Base-by-base conservation (phyloP, 1,140 invertebrate species). In the Lethrus apterus region DNA sequence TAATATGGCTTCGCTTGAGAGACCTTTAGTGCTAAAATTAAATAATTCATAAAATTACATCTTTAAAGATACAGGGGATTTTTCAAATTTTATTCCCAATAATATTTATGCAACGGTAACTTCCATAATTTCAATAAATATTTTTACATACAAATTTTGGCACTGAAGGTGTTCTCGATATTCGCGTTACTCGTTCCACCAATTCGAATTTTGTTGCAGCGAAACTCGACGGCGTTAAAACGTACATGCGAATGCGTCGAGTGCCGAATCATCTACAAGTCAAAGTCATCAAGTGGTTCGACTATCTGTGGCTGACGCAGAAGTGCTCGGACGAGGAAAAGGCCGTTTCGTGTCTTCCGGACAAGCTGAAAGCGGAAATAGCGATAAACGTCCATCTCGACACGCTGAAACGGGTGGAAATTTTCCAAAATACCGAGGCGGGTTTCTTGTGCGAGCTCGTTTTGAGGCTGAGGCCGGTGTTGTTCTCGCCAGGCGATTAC, bases 211-310 rank as follows among this genome's bases (percentile, higher is more conserved):
- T 62, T 58, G 53, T 86, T 83, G 4, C 77, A 98, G 94, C 93
- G 18, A 96, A 96, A 76, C 72, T 98, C 61, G 94, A 98, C 61
- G 93, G 89, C 8, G 93, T 98, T 21, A 98, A 98, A 75, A 98
- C 94, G 1, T 98, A 97, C 68, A 98, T 98, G 94, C 73, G 91
- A 42, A 91, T 97, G 84, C 75, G 93, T 36, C 76, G 93, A 55
- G 93, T 98, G 33, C 93, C 94, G 8, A 86, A 85, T 55, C 88
- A 93, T 70, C 78, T 98, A 30, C 93, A 98, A 72, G 89, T 94
- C 56, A 95, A 97, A 70, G 95, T 98, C 36, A 98, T 98, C 69
- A 93, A 94, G 68, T 98, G 94, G 94, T 98, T 98, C 69, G 94
- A 98, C 74, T 98, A 98, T 68, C 78, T 98, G 50, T 98, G 95